Base-by-base conservation (phyloP, 2,888 invertebrate species). In the Agrochola litura region DNA sequence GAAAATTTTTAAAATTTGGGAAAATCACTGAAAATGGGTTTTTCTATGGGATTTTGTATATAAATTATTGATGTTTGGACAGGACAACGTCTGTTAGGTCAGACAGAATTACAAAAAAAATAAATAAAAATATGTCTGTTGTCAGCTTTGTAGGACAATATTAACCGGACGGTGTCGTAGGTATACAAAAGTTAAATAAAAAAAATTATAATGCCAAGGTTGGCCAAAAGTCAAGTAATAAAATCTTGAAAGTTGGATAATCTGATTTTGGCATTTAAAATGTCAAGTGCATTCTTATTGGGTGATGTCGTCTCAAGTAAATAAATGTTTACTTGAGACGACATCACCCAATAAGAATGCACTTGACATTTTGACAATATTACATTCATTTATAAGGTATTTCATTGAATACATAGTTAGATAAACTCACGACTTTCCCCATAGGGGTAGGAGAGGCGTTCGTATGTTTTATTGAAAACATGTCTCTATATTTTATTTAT, bases 151-250 rank as follows among this genome's bases (percentile, higher is more conserved):
- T 30, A 54, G 12, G 25, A 41, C 22, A 49, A 67, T 19, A 63
- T 41, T 56, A 10, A 22, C 37, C n/a, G 25, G 67, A n/a, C 58
- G 6, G 12, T 49, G 41, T 65, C n/a, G n/a, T n/a, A n/a, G 30
- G 61, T 43, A 67, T 4, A 25, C 16, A 22, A 58, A 16, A 77
- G 16, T 61, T 43, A 30, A 30, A 52, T 52, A 76, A n/a, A 52
- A 49, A 25, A 63, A n/a, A 0, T 58, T 64, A 25, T 58, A 77
- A 76, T 76, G 58, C 49, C 82, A 87, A 87, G 85, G 85, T 68
- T 77, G 49, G 22, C 5, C 41, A 58, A 70, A 75, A 49, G 1
- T 63, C 25, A 52, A 37, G 16, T 43, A 64, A 67, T 63, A 67
- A 73, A 68, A 56, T 60, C 14, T 67, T 77, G 46, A 66, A 82